Evolutionary conservation across 2,797 vertebrate genomes (phyloP).

Genomic region (Nyctibius grandis): DNA sequence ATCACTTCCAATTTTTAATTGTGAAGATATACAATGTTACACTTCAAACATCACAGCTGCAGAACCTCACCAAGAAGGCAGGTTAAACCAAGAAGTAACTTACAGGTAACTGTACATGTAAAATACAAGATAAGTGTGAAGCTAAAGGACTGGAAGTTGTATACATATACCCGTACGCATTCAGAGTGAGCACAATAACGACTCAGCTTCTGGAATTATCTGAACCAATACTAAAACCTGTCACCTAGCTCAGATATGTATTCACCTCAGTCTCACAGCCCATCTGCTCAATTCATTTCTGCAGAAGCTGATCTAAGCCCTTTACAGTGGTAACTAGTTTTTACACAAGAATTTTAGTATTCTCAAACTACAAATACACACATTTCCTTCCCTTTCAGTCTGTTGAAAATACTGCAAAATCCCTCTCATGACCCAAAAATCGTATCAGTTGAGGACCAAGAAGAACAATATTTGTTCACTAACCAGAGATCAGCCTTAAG

Average conservation of each 20-base stretch:
- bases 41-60: background rate
- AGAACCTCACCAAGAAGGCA: background rate
- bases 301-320: background rate
- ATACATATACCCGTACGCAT: accelerated
- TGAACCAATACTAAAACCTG: background rate
- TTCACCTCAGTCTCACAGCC: background rate
- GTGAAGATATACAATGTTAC: background rate
- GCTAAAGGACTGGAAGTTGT: background rate
- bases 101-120: background rate
- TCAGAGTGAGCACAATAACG: background rate
- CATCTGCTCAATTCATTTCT: background rate
- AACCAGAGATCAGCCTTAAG: background rate
- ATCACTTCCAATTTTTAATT: background rate
- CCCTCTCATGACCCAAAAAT: background rate
- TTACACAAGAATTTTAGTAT: background rate
- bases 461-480: background rate
- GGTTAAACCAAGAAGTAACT: background rate
- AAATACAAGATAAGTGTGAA: background rate
- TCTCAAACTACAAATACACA: background rate
- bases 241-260: background rate
- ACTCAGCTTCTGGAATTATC: background rate
- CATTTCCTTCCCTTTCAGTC: background rate
- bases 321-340: background rate
- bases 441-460: background rate
- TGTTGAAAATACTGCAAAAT: background rate